Base-by-base conservation (phyloP, 2,888 invertebrate species). In the Baccha elongata region DNA sequence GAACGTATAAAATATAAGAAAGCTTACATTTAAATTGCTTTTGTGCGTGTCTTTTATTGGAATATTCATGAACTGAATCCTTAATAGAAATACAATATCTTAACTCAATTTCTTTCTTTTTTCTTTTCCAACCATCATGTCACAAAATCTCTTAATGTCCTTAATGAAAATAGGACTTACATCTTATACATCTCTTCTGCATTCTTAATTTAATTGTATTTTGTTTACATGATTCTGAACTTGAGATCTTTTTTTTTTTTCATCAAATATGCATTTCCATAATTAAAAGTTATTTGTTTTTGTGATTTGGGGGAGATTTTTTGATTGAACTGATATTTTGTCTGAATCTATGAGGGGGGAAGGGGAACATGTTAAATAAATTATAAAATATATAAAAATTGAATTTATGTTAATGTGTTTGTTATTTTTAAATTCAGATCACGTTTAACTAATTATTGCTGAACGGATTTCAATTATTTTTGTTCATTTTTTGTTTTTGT, bases 271-370 rank as follows among this genome's bases (percentile, higher is more conserved):
- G 46, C 46, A 46, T 46, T 21, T n/a, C n/a, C 4, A 21, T 21
- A 46, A 46, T 21, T 21, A 46, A 46, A 46, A 46, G 46, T 19
- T 46, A 46, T 46, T 46, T n/a, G n/a, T n/a, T n/a, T n/a, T n/a
- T n/a, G n/a, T n/a, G n/a, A n/a, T n/a, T n/a, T n/a, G n/a, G n/a
- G n/a, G n/a, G n/a, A n/a, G n/a, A n/a, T n/a, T n/a, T n/a, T n/a
- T n/a, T n/a, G n/a, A n/a, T n/a, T n/a, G n/a, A n/a, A n/a, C n/a
- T n/a, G n/a, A n/a, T n/a, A n/a, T n/a, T n/a, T n/a, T n/a, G n/a
- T n/a, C n/a, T n/a, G n/a, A n/a, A n/a, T n/a, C n/a, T n/a, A n/a
- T n/a, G n/a, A n/a, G n/a, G n/a, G n/a, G n/a, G n/a, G n/a, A n/a
- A n/a, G n/a, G n/a, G n/a, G n/a, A n/a, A n/a, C n/a, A n/a, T n/a